Percentiles rank a stretch among this genome's conserved stretches.
These are phyloP conservation scores for Calidris pugnax DNA, from an alignment of 2,113 vertebrate species.

Conservation along the genomic window DNA sequence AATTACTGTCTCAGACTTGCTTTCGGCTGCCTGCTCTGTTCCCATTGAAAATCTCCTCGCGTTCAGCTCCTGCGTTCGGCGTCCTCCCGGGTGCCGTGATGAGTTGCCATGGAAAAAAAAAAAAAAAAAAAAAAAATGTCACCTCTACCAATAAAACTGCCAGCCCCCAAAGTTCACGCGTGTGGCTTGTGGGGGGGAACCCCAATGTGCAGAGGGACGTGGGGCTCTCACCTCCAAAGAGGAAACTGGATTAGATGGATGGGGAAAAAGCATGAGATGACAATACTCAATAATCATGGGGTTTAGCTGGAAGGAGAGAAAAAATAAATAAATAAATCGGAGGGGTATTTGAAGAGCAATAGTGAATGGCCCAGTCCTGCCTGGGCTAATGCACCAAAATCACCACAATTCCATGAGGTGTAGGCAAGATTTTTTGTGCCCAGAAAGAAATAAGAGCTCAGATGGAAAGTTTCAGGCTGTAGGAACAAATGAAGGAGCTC, in stretches of 20 bases:
- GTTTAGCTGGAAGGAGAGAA: background rate
- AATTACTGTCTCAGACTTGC: background rate
- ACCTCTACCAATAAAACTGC: constrained; percentile 40
- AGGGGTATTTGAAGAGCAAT: background rate
- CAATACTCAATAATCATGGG: rapidly evolving
- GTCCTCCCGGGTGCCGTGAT: background rate
- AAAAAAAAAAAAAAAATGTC: constrained; percentile 37
- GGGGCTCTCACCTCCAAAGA: background rate
- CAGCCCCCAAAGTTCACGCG: background rate
- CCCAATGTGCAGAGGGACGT: rapidly evolving
- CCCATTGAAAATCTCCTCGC: background rate
- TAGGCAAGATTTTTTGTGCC: background rate
- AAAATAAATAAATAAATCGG: no score
- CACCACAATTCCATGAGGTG: background rate
- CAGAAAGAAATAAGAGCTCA: background rate
- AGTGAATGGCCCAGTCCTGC: background rate
- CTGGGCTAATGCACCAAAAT: background rate
- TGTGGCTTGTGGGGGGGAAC: background rate
- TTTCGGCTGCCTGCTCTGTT: background rate
- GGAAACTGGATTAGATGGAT: background rate
- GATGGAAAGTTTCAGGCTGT: background rate
- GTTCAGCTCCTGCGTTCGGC: background rate
- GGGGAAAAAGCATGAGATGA: background rate
- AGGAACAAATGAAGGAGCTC: background rate
- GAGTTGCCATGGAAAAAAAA: constrained; percentile 59